phyloP scores from a whole-genome alignment of 2,797 vertebrate genomes.

The Graptemys geographica region DNA sequence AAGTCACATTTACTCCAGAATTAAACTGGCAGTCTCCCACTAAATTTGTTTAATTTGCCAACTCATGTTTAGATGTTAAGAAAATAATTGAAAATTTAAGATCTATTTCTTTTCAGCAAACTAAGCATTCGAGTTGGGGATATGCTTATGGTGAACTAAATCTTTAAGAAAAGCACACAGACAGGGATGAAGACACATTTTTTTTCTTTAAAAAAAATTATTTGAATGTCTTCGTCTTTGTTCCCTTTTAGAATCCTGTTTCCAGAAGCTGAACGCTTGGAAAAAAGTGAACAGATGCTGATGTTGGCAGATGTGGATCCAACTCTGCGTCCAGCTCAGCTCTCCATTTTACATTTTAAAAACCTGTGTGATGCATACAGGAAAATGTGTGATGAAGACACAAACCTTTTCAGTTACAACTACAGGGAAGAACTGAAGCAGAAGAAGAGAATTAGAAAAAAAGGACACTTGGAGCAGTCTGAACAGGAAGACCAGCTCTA shows the following conservation, averaged over 20 bases:
- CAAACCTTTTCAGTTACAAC: conserved; percentile 84
- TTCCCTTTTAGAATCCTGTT: conserved; percentile 88
- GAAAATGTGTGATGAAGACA: conserved; percentile 85
- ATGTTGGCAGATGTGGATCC: conserved; percentile 90
- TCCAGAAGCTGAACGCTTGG: conserved; percentile 85
- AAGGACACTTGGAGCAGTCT: background rate
- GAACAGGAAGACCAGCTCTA: conserved; percentile 28
- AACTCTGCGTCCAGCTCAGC: conserved; percentile 86
- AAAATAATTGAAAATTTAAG: background rate
- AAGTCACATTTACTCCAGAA: no score
- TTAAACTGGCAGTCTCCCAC: background rate
- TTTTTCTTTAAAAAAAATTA: background rate
- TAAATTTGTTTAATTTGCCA: background rate
- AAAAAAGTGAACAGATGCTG: conserved; percentile 88
- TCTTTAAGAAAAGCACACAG: background rate
- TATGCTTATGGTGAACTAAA: background rate
- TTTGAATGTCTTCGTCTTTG: background rate
- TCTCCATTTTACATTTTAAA: conserved; percentile 88
- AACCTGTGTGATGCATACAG: conserved; percentile 89
- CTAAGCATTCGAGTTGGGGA: background rate
- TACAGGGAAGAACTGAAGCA: conserved; percentile 90
- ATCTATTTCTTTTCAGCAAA: background rate
- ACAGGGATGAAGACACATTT: background rate
- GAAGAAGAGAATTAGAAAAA: conserved; percentile 54
- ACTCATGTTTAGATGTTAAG: background rate